Evolutionary conservation across 2,113 vertebrate genomes (phyloP).

Genomic region (Pycnonotus jocosus): DNA sequence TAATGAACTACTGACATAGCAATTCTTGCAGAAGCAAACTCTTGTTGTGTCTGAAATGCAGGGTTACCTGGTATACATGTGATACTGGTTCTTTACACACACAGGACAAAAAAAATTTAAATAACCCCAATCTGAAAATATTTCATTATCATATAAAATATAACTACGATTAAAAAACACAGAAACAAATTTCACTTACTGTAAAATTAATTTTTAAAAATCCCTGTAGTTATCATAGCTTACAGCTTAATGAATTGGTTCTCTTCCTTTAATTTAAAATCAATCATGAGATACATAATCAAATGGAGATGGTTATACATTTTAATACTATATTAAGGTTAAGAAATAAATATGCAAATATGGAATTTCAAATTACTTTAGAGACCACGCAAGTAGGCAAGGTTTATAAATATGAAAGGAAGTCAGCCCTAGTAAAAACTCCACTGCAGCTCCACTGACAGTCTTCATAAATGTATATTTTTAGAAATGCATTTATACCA

Average conservation of each 20-base stretch:
- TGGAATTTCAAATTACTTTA: conserved; percentile 25
- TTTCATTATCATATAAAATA: neutral
- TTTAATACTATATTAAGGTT: neutral
- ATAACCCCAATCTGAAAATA: neutral
- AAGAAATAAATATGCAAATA: conserved; percentile 50
- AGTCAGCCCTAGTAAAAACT: neutral
- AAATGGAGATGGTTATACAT: neutral
- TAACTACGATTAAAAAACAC: neutral
- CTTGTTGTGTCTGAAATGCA: neutral
- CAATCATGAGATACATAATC: neutral
- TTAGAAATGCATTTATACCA: neutral
- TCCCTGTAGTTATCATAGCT: neutral
- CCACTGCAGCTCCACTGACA: neutral
- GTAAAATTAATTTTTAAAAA: neutral
- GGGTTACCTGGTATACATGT: neutral
- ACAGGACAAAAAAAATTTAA: rapidly evolving
- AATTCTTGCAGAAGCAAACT: neutral
- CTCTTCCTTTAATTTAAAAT: conserved; percentile 30
- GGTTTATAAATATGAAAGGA: conserved; percentile 43
- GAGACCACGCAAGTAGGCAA: neutral
- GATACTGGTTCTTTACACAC: neutral
- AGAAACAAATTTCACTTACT: neutral
- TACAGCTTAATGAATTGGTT: neutral
- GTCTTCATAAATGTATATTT: conserved; percentile 21
- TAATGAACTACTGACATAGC: neutral